Conservation (phyloP, 2,113 vertebrate species). For the Ploceus nigricollis region DNA sequence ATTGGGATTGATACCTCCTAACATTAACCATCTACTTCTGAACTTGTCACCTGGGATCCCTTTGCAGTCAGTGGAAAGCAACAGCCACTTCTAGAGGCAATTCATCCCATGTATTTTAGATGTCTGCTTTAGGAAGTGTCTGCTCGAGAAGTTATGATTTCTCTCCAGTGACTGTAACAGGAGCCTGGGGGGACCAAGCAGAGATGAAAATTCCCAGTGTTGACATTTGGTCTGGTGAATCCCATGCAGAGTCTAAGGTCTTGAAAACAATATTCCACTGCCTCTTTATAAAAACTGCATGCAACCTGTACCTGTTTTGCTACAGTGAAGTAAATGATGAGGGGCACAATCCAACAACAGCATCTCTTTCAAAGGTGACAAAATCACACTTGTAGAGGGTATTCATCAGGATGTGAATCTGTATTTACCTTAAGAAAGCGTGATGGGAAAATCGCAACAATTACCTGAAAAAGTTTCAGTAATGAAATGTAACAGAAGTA, state of each 20-base stretch:
- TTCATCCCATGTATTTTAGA: neutral
- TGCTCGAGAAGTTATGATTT: neutral
- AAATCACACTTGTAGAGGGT: neutral
- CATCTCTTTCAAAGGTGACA: neutral
- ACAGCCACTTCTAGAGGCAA: constrained; percentile 2
- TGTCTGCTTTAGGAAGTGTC: neutral
- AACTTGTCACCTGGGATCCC: neutral
- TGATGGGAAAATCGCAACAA: neutral
- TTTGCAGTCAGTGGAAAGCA: neutral
- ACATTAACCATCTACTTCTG: neutral
- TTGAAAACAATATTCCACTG: neutral
- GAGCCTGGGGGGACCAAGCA: neutral
- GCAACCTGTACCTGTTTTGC: neutral
- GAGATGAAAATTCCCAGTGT: neutral
- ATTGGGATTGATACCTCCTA: neutral
- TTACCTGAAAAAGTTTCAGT: neutral
- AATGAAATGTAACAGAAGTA: neutral
- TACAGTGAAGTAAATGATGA: neutral
- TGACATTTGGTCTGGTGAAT: neutral
- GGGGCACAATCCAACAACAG: neutral
- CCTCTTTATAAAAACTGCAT: neutral
- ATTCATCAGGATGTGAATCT: rapidly evolving
- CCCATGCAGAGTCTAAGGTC: neutral
- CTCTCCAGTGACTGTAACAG: neutral
- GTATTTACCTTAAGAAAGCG: neutral